Percentiles rank a stretch among this genome's conserved stretches.
phyloP scores from a whole-genome alignment of 2,797 vertebrate genomes.

The Lepidocolaptes lacrymiger region DNA sequence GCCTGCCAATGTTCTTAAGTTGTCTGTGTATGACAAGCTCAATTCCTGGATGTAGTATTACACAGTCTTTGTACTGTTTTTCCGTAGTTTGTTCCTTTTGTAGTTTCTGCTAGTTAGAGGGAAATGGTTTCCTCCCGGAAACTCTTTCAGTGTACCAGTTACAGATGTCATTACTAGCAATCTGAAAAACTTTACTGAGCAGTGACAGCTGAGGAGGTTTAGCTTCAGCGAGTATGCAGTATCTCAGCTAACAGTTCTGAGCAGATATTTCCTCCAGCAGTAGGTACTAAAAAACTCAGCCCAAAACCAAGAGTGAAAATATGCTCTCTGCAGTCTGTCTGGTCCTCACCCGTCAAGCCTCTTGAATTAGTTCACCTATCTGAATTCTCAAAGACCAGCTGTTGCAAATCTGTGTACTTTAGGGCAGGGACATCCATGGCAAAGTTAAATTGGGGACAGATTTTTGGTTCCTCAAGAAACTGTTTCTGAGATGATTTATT shows the following conservation, averaged over 20 bases:
- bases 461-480: constrained; percentile 24
- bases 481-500: constrained; percentile 44
- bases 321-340: not conserved
- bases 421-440: not conserved
- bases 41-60: not conserved
- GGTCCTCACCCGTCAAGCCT: not conserved
- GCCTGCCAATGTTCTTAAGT: not conserved
- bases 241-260: not conserved
- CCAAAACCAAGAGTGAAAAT: not conserved
- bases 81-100: not conserved
- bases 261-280: not conserved
- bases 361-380: not conserved
- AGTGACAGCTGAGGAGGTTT: not conserved
- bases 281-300: not conserved
- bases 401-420: not conserved
- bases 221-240: not conserved
- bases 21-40: not conserved
- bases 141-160: not conserved
- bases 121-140: not conserved
- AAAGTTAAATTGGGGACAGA: not conserved
- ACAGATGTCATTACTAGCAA: not conserved
- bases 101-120: not conserved
- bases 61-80: not conserved
- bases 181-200: not conserved
- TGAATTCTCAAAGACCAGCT: not conserved